Evolutionary conservation across 2,113 vertebrate species (phyloP).

Genomic region (Leptocoma aspasia): DNA sequence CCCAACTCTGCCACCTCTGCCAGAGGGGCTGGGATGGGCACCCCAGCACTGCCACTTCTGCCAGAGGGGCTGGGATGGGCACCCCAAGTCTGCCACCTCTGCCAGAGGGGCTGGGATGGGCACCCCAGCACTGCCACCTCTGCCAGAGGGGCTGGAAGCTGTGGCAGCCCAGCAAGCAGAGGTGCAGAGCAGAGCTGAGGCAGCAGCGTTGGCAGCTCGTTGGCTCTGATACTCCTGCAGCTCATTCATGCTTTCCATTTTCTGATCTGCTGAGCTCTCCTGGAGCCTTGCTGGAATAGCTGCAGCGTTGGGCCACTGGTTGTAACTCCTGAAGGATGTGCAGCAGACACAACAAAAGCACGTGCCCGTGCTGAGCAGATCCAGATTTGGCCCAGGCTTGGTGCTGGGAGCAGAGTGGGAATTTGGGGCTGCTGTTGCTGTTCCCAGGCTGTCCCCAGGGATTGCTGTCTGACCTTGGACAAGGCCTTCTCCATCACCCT

Average conservation of each 20-base stretch:
- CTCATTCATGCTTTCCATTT: neutral
- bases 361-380: neutral
- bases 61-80: neutral
- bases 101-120: neutral
- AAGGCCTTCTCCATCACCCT: constrained; percentile 35
- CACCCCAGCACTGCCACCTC: neutral
- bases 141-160: neutral
- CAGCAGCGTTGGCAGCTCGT: neutral
- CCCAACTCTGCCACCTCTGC: neutral
- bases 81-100: neutral
- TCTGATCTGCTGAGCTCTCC: neutral
- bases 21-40: neutral
- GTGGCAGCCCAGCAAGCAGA: accelerated
- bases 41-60: neutral
- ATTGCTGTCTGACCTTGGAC: constrained; percentile 35
- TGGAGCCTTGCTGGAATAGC: neutral
- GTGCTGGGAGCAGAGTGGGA: constrained; percentile 7
- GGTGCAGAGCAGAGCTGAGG: neutral
- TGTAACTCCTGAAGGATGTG: neutral
- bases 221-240: neutral
- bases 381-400: neutral
- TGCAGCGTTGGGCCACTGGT: neutral
- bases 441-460: constrained; percentile 23
- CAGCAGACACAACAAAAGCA: constrained; percentile 40
- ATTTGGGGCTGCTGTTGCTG: neutral